Conservation (phyloP, 2,113 vertebrate genomes). For the Turnix velox region DNA sequence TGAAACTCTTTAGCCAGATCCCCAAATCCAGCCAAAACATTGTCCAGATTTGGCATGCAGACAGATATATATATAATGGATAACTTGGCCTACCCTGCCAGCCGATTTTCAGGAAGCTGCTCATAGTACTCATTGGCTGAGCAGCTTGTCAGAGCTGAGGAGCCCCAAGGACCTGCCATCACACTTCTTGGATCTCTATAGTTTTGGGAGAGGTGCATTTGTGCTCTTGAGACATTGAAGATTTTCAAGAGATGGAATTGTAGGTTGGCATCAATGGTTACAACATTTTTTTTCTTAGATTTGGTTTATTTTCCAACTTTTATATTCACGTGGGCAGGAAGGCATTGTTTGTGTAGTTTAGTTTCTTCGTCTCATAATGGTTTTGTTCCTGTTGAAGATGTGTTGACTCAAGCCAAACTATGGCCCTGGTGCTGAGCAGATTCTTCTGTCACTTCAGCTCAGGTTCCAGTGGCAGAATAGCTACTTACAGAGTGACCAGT, state of each 20-base stretch:
- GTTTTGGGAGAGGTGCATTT: background rate
- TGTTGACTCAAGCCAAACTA: background rate
- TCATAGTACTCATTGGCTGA: background rate
- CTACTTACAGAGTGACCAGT: background rate
- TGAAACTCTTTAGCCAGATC: slow-evolving; percentile 12
- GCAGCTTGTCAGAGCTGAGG: background rate
- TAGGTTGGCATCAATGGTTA: background rate
- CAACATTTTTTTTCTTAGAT: background rate
- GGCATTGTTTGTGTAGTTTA: background rate
- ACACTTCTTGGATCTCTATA: background rate
- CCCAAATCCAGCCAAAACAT: slow-evolving; percentile 33
- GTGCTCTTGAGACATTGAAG: background rate
- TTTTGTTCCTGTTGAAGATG: background rate
- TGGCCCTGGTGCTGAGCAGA: background rate
- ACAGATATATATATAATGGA: background rate
- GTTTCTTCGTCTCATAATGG: background rate
- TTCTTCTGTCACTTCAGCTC: background rate
- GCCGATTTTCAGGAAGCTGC: background rate
- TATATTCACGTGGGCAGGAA: background rate
- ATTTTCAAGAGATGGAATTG: background rate
- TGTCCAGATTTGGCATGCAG: background rate
- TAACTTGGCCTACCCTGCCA: background rate
- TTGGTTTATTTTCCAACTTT: background rate
- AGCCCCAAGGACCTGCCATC: too few relatives aligned
- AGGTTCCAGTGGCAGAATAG: background rate